These are phyloP conservation scores for Desmophyllum pertusum DNA, from an alignment of 92 coral and sea anemone genomes.

Conservation along the genomic window DNA sequence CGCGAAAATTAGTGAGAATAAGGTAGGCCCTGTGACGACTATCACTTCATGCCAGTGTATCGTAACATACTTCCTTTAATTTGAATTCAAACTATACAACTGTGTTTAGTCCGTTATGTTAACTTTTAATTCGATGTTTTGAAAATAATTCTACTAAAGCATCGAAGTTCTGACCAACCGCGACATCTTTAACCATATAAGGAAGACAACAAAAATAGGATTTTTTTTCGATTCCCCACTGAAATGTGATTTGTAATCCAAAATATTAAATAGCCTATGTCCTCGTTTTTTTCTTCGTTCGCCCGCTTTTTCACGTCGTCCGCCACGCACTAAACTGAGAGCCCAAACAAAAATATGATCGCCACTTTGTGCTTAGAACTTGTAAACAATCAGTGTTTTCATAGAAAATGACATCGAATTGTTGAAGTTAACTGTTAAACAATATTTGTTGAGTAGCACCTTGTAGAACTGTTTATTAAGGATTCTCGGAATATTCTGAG, in stretches of 20 bases:
- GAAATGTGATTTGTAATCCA: not conserved
- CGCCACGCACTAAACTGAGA: no score
- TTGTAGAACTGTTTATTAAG: not conserved
- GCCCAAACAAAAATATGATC: not conserved
- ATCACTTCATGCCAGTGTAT: no score
- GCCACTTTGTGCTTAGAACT: not conserved
- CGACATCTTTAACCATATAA: slow-evolving; percentile 27
- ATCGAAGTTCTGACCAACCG: slow-evolving; percentile 15
- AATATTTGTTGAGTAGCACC: not conserved
- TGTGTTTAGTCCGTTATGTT: not conserved
- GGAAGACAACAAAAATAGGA: not conserved
- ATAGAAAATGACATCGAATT: not conserved
- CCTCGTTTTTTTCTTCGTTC: no score
- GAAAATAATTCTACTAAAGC: not conserved
- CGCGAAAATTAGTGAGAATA: no score
- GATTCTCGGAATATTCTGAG: no score
- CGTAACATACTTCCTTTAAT: no score
- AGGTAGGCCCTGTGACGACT: no score
- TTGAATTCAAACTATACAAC: no score
- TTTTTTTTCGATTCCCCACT: not conserved
- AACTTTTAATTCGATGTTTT: not conserved
- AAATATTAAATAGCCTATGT: no score
- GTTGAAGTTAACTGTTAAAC: not conserved
- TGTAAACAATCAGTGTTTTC: not conserved
- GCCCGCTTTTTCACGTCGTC: no score